Evolutionary conservation across 2,113 vertebrate genomes (phyloP).

Genomic region (Prietella phreatophila): DNA sequence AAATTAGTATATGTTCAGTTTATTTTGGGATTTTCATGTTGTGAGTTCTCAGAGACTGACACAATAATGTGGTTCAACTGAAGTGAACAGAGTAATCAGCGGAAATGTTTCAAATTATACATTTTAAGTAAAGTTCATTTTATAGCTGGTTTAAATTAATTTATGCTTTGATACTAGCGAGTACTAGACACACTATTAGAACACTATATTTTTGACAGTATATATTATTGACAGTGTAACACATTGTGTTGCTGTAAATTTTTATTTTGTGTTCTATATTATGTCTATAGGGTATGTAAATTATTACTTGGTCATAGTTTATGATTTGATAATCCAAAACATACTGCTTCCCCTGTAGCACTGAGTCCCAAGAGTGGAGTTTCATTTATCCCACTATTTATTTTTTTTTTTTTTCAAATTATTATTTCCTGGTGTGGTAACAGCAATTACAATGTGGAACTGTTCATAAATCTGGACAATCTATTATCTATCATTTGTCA

Average conservation of each 20-base stretch:
- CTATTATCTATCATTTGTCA: constrained; percentile 20
- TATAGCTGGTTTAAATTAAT: not conserved
- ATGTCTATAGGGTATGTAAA: not conserved
- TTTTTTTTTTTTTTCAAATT: not conserved
- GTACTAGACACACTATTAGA: not conserved
- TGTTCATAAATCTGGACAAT: not conserved
- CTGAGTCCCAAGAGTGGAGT: not conserved
- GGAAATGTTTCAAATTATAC: not conserved
- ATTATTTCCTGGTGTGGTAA: not conserved
- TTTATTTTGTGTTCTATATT: not conserved
- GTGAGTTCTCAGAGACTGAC: not conserved
- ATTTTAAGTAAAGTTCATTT: not conserved
- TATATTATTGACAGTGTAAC: not conserved
- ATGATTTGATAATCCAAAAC: not conserved
- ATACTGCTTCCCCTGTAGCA: not conserved
- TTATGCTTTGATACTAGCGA: not conserved
- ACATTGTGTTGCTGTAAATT: too few relatives aligned
- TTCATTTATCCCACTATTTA: not conserved
- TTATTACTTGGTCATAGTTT: not conserved
- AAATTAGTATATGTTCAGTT: constrained; percentile 3
- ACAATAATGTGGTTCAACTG: not conserved
- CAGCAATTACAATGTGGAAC: not conserved
- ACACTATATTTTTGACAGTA: not conserved
- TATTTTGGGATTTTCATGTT: not conserved
- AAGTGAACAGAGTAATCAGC: not conserved